Percentiles rank a stretch among this genome's conserved stretches.
phyloP scores from a whole-genome alignment of 2,888 invertebrate species.

The Anthophora plumipes region DNA sequence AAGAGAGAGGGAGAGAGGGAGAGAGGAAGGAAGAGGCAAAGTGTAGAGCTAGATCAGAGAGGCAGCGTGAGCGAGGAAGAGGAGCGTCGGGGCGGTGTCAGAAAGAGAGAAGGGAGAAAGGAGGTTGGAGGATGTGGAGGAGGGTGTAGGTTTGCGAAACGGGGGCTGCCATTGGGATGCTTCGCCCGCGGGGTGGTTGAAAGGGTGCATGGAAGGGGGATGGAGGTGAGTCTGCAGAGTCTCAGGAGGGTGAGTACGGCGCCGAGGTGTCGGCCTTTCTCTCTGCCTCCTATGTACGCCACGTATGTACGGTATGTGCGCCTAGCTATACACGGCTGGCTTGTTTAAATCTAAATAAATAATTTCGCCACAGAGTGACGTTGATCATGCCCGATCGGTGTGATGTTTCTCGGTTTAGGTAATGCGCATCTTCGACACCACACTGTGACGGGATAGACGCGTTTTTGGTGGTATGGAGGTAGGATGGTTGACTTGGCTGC shows the following conservation, averaged over 20 bases:
- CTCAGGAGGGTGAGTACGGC: constrained; percentile 84
- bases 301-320: constrained; percentile 41
- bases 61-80: constrained; percentile 38
- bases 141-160: constrained; percentile 77
- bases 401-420: constrained; percentile 47
- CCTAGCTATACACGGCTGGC: constrained; percentile 46
- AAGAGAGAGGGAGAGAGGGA: constrained; percentile 61
- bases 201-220: constrained; percentile 69
- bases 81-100: too few relatives aligned
- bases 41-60: constrained; percentile 53
- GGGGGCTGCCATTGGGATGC: constrained; percentile 78
- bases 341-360: constrained; percentile 79
- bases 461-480: too few relatives aligned
- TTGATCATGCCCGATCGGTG: constrained; percentile 68
- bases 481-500: too few relatives aligned
- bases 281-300: constrained; percentile 57
- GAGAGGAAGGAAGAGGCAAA: constrained; percentile 67
- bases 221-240: constrained; percentile 84
- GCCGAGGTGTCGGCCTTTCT: constrained; percentile 84
- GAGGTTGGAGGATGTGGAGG: constrained; percentile 68
- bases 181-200: constrained; percentile 72
- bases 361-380: constrained; percentile 66
- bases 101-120: constrained; percentile 30
- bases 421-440: constrained; percentile 49
- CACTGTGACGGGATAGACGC: background rate